Percentiles rank a stretch among this genome's conserved stretches.
Evolutionary conservation across 2,113 vertebrate species (phyloP).

Genomic region (Hyaena hyaena): DNA sequence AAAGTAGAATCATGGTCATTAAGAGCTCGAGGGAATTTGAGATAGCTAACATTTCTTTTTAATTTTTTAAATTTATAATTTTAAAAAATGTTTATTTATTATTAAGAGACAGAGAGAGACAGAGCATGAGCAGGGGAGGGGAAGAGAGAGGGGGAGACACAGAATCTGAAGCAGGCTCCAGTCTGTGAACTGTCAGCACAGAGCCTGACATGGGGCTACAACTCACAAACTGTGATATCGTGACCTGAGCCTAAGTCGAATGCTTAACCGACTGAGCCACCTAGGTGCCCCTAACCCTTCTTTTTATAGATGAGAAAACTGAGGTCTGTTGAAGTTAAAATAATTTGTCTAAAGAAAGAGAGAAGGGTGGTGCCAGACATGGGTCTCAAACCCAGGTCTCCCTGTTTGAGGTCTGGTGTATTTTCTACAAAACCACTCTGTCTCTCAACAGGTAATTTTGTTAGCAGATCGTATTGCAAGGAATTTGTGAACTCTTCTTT

Average conservation of each 20-base stretch:
- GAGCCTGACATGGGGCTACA: no score
- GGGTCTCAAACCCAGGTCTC: not conserved
- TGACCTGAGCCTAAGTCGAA: no score
- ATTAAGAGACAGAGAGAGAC: no score
- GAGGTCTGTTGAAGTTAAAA: not conserved
- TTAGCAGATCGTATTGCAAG: not conserved
- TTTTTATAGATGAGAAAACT: not conserved
- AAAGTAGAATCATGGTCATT: not conserved
- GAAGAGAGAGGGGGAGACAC: no score
- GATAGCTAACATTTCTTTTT: not conserved
- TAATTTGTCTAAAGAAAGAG: not conserved
- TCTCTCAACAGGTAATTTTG: not conserved
- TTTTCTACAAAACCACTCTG: not conserved
- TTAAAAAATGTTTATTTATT: no score
- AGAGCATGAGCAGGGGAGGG: no score
- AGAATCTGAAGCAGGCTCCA: no score
- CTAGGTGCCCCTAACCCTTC: not conserved
- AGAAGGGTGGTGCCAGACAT: not conserved
- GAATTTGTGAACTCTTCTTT: not conserved
- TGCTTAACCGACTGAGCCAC: no score
- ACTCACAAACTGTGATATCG: no score
- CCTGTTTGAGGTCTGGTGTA: not conserved
- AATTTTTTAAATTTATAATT: no score
- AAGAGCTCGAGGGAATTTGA: not conserved
- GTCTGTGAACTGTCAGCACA: no score